Percentiles rank a stretch among this genome's conserved stretches.
Evolutionary conservation across 2,113 vertebrate genomes (phyloP).

Genomic region (Dolichallabes microphthalmus): DNA sequence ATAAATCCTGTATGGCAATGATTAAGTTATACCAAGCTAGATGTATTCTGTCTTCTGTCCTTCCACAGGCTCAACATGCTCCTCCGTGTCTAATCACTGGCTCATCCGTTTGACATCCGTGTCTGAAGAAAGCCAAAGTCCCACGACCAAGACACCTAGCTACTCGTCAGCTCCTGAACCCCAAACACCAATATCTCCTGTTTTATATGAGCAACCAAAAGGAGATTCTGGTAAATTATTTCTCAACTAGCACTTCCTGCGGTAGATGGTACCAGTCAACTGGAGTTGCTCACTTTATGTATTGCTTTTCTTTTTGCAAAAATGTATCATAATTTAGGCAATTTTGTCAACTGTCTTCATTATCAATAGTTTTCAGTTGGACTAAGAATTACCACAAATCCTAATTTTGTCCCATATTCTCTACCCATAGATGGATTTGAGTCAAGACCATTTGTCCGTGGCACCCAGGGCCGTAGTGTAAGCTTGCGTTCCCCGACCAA

Average conservation of each 20-base stretch:
- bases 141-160: constrained; percentile 62
- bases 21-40: not conserved
- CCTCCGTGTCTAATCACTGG: constrained; percentile 83
- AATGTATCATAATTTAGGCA: not conserved
- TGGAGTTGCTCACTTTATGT: not conserved
- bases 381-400: not conserved
- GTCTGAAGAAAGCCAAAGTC: constrained; percentile 58
- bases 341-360: not conserved
- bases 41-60: not conserved
- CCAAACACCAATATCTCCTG: constrained; percentile 63
- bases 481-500: constrained; percentile 77
- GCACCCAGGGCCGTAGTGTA: constrained; percentile 73
- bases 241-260: not conserved
- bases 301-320: not conserved
- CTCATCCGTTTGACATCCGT: constrained; percentile 77
- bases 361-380: no score
- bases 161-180: constrained; percentile 55
- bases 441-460: constrained; percentile 66
- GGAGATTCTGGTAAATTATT: constrained; percentile 70
- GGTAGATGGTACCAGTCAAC: not conserved
- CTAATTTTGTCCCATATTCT: not conserved
- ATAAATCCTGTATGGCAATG: not conserved
- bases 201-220: constrained; percentile 61
- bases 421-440: constrained; percentile 70
- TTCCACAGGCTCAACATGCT: constrained; percentile 77